Evolutionary conservation across 2,113 vertebrate genomes (phyloP).

Genomic region (Daphoenositta chrysoptera): DNA sequence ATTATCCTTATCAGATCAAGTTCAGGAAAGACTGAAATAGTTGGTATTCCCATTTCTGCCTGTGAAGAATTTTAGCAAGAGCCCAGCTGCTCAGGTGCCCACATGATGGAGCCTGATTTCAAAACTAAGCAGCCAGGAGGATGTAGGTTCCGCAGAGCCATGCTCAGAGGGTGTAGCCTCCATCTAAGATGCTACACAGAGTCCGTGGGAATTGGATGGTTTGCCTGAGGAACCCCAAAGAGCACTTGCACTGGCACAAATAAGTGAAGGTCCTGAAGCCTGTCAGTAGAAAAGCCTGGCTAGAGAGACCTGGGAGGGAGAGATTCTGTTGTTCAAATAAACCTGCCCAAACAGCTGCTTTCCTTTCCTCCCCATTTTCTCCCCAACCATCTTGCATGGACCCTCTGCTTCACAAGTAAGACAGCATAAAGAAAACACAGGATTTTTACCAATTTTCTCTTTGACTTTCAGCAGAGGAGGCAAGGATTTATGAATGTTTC

Average conservation of each 20-base stretch:
- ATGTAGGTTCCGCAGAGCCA: neutral
- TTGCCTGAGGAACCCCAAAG: neutral
- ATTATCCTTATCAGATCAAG: neutral
- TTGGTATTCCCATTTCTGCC: neutral
- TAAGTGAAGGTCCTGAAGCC: neutral
- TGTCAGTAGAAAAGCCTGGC: neutral
- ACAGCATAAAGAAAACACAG: neutral
- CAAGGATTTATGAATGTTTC: neutral
- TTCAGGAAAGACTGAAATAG: neutral
- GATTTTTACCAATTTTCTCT: neutral
- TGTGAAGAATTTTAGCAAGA: neutral
- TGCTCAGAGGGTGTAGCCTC: neutral
- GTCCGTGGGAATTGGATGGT: neutral
- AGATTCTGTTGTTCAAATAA: neutral
- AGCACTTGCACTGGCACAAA: neutral
- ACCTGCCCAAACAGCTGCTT: neutral
- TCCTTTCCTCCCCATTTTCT: neutral
- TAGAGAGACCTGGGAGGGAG: neutral
- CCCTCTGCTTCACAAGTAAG: neutral
- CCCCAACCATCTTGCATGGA: neutral
- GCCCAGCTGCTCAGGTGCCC: neutral
- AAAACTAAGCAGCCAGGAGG: neutral
- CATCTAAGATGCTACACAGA: neutral
- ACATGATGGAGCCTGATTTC: neutral
- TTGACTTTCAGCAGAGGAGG: neutral